A percentile compares a stretch with the other conserved stretches of the same genome.
These are phyloP conservation scores for Subacronicta megacephala DNA, from an alignment of 2,888 invertebrate genomes.

Conservation along the genomic window DNA sequence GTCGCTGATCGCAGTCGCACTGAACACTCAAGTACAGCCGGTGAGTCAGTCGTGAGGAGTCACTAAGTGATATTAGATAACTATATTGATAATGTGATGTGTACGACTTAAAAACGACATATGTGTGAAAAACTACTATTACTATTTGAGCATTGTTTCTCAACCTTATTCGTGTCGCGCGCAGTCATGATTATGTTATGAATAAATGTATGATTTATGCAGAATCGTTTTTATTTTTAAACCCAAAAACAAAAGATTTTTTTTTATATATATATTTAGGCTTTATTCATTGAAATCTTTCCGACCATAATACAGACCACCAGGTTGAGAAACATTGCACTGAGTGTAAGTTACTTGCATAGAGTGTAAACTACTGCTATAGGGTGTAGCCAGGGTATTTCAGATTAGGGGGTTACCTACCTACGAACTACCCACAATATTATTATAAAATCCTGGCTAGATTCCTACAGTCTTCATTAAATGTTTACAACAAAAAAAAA, in stretches of 20 bases:
- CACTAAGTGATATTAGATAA: constrained; percentile 56
- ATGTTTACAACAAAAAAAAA: constrained; percentile 5
- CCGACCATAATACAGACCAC: too few relatives aligned
- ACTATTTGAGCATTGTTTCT: too few relatives aligned
- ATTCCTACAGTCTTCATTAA: constrained; percentile 17
- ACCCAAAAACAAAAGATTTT: too few relatives aligned
- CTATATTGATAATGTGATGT: constrained; percentile 22
- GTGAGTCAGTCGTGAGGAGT: constrained; percentile 59
- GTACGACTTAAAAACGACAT: constrained; percentile 14
- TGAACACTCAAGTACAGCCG: constrained; percentile 58
- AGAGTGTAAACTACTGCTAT: constrained; percentile 14
- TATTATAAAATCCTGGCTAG: constrained; percentile 20
- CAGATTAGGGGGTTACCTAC: neutral
- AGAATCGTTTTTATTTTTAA: too few relatives aligned
- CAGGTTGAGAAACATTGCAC: too few relatives aligned
- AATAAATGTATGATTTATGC: too few relatives aligned
- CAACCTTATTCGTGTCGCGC: too few relatives aligned
- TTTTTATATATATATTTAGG: too few relatives aligned
- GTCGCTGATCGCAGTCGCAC: constrained; percentile 42
- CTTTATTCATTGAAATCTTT: too few relatives aligned
- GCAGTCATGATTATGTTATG: too few relatives aligned
- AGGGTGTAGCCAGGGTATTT: constrained; percentile 29
- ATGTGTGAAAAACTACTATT: neutral
- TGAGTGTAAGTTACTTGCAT: too few relatives aligned
- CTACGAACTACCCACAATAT: neutral